Base-by-base conservation (phyloP, 1,140 invertebrate species). In the Drosophila tropicalis region DNA sequence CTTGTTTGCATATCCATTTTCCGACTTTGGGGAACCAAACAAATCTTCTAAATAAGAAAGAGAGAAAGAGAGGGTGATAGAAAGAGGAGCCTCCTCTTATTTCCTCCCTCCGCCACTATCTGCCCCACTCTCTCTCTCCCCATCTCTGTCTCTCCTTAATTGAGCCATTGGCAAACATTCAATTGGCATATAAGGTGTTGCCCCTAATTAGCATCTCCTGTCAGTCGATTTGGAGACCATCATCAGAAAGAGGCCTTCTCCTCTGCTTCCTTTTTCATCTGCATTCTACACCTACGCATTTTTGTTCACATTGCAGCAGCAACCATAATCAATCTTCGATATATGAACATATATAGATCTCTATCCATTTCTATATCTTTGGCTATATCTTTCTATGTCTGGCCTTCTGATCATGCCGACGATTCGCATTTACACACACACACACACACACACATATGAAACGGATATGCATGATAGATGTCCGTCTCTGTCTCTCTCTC, bases 151-250 rank as follows among this genome's bases (percentile, higher is more conserved):
- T 17, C 25, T 34, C 15, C 22, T 40, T 64, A 36, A 67, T 76
- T 81, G 73, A 81, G 67, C 79, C 70, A 72, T 65, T 70, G 69
- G 70, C 70, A 76, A 72, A 69, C 47, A 76, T 73, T 73, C 62
- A 76, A 62, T 72, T 22, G 51, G n/a, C 63, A 67, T 56, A 57
- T 41, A 66, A 74, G 57, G 75, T 70, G 75, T 66, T 86, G 83
- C 79, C 79, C 83, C 83, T 87, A 87, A 87, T 87, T 87, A 87
- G 71, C 81, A 83, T 74, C 84, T 89, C 79, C 84, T 89, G 83
- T 80, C 73, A 67, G 51, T 56, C 63, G 51, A 62, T 25, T 67
- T 51, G 34, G 55, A 34, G 54, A 29, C 32, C 67, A 40, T 61
- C 62, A 32, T 54, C 47, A 55, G 67, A 66, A 36, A 58, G 65